phyloP scores from a whole-genome alignment of 2,888 invertebrate genomes.

The Galerucella nymphaeae region DNA sequence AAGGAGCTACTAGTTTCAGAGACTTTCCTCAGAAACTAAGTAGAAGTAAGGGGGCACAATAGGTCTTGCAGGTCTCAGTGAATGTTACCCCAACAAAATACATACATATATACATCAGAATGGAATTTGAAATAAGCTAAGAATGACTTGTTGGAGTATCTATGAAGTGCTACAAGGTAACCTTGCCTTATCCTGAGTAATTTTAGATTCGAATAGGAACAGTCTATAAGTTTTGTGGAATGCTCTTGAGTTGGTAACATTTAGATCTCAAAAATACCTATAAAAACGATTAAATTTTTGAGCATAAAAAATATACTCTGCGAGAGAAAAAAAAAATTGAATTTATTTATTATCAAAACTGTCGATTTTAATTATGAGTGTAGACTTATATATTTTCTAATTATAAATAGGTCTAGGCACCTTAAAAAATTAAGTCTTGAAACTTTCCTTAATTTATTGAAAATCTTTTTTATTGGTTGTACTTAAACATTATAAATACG shows the following conservation, averaged over 20 bases:
- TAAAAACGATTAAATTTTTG: not conserved
- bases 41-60: too few species aligned
- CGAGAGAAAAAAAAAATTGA: too few species aligned
- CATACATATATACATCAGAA: too few species aligned
- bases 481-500: not conserved
- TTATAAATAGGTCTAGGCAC: constrained; percentile 35
- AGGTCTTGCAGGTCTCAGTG: too few species aligned
- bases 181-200: not conserved
- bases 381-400: constrained; percentile 9
- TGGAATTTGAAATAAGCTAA: too few species aligned
- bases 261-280: constrained; percentile 29
- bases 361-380: constrained; percentile 7
- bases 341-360: not conserved
- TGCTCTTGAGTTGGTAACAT: constrained; percentile 33
- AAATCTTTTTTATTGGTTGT: constrained; percentile 18
- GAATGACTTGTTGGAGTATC: too few species aligned
- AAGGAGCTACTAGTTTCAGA: too few species aligned
- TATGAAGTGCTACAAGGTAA: too few species aligned
- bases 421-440: constrained; percentile 36
- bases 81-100: too few species aligned
- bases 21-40: too few species aligned
- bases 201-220: constrained; percentile 25
- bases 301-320: too few species aligned
- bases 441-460: constrained; percentile 31
- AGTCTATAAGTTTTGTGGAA: constrained; percentile 33